Base-by-base conservation (phyloP, 2,888 invertebrate genomes). In the Drosophila merina region DNA sequence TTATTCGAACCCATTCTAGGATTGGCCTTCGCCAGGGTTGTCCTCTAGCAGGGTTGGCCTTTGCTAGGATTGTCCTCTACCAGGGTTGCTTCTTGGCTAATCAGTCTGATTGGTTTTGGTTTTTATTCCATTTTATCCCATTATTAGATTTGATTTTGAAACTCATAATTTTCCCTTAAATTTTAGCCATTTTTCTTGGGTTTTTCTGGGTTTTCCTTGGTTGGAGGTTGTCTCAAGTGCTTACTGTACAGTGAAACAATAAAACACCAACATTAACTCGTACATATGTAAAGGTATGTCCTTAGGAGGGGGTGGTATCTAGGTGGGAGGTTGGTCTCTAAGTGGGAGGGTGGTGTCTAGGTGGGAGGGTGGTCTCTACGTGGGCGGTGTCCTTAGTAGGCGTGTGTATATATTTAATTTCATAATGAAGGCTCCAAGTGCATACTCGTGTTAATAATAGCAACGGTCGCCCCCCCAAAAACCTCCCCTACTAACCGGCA, bases 351-450 rank as follows among this genome's bases (percentile, higher is more conserved):
- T 12, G 38, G 38, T 14, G 0, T 14, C 36, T 12, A 60, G 52
- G 56, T 10, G n/a, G 63, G 30, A 20, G 44, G 44, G 12, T 12
- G 38, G 38, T 14, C 1, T 14, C 36, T 12, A 60, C 49, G 56
- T 10, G n/a, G 63, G 30, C 28, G 44, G 44, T 45, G 40, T 57
- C 59, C 60, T 76, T 14, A 5, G 55, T 74, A 20, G 20, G 20
- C 20, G 20, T 20, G 20, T 20, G 20, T 20, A 20, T 20, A 72
- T 75, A 77, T 80, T 80, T 80, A 80, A 80, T 80, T 76, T 80
- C 74, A 83, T 80, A 80, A 80, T 80, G 84, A 76, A 80, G 78
- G 80, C 76, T 64, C 62, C 64, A 57, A 68, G 68, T 73, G 67
- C 73, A 75, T 75, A 50, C 76, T 62, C 76, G 60, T 71, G 70